Evolutionary conservation across 2,797 vertebrate genomes (phyloP).

Genomic region (Thaleichthys pacificus): DNA sequence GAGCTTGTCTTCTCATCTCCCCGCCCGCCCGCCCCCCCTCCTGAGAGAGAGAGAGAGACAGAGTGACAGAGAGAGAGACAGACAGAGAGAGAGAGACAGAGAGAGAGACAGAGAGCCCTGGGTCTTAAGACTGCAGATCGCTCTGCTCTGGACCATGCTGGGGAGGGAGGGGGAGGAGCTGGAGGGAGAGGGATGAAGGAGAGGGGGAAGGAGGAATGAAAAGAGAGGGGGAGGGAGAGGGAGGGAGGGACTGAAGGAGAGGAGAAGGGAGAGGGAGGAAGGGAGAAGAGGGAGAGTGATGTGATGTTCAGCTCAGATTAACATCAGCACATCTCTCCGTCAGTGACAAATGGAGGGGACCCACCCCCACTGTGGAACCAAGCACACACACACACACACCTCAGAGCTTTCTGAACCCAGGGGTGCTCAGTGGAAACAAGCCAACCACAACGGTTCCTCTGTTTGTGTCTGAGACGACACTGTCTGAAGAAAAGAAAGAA

Average conservation of each 20-base stretch:
- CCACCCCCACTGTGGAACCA: slow-evolving; percentile 1
- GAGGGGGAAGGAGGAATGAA: neutral
- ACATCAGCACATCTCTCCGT: slow-evolving; percentile 31
- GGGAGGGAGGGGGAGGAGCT: neutral
- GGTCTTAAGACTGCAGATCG: neutral
- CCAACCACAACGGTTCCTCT: too few relatives aligned
- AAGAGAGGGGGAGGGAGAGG: slow-evolving; percentile 18
- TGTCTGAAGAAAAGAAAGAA: too few relatives aligned
- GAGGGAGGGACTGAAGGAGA: neutral
- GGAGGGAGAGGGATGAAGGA: slow-evolving; percentile 10
- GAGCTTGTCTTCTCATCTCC: neutral
- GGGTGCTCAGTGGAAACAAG: neutral
- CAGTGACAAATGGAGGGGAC: neutral
- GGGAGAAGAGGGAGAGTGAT: slow-evolving; percentile 12
- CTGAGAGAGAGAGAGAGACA: neutral
- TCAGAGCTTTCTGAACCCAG: neutral
- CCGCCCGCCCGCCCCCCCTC: too few relatives aligned
- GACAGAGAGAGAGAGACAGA: neutral
- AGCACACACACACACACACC: neutral
- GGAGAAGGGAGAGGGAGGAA: neutral
- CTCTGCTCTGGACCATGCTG: neutral
- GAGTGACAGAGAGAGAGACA: neutral
- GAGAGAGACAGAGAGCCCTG: too few relatives aligned
- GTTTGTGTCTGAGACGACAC: too few relatives aligned
- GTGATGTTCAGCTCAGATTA: slow-evolving; percentile 21